Evolutionary conservation across 2,113 vertebrate genomes (phyloP).

Genomic region (Malurus melanocephalus): DNA sequence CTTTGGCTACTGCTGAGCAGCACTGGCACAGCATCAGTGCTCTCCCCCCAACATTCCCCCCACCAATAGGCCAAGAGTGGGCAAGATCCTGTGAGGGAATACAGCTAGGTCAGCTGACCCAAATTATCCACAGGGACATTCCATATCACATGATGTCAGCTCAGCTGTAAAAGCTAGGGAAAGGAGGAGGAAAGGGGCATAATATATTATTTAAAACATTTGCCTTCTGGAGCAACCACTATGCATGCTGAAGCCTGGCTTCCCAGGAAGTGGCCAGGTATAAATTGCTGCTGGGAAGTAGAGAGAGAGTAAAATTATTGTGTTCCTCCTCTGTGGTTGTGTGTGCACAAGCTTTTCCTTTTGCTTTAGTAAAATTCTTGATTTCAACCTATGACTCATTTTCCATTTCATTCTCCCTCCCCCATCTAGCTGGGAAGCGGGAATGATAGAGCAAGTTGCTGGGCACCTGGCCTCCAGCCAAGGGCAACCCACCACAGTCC

Average conservation of each 20-base stretch:
- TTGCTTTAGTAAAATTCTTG: neutral
- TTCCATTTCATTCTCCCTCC: neutral
- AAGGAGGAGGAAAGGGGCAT: neutral
- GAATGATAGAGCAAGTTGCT: neutral
- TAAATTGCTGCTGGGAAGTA: neutral
- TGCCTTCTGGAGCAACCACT: neutral
- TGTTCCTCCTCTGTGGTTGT: neutral
- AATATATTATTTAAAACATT: neutral
- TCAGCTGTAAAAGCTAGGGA: neutral
- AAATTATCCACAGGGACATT: neutral
- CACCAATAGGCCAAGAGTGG: neutral
- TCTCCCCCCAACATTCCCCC: neutral
- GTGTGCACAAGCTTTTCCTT: neutral
- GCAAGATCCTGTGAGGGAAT: no score
- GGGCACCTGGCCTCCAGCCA: neutral
- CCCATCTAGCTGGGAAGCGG: neutral
- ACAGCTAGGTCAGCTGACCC: neutral
- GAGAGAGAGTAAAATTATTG: neutral
- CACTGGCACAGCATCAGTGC: accelerated
- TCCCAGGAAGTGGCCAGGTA: neutral
- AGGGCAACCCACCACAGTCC: no score
- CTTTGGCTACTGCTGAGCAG: neutral
- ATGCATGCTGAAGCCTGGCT: accelerated
- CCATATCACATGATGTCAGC: neutral
- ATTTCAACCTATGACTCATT: neutral